Conservation (phyloP, 2,888 invertebrate species). For the Rhingia campestris region DNA sequence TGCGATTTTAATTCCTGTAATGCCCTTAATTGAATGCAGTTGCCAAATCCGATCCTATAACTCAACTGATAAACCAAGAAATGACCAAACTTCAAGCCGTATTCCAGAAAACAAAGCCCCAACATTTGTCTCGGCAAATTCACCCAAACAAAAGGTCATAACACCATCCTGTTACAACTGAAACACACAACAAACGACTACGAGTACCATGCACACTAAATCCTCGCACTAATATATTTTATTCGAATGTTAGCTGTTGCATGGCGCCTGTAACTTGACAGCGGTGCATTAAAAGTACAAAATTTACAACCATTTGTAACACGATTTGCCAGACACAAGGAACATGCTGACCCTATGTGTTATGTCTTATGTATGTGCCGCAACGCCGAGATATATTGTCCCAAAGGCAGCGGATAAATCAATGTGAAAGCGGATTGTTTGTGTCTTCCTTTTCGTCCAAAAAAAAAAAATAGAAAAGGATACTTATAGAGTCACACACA, state of each 20-base stretch:
- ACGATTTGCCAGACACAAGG: slow-evolving; percentile 61
- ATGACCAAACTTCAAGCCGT: slow-evolving; percentile 29
- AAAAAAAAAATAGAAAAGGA: slow-evolving; percentile 16
- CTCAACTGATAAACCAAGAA: slow-evolving; percentile 11
- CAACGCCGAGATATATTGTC: slow-evolving; percentile 61
- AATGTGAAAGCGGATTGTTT: slow-evolving; percentile 68
- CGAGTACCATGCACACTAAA: slow-evolving; percentile 47
- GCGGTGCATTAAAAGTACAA: slow-evolving; percentile 67
- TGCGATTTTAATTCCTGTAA: too few species aligned
- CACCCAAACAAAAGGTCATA: slow-evolving; percentile 54
- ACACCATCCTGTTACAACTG: slow-evolving; percentile 46
- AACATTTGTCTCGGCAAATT: slow-evolving; percentile 24
- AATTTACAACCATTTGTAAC: slow-evolving; percentile 71
- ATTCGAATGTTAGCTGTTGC: slow-evolving; percentile 74
- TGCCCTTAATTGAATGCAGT: too few species aligned
- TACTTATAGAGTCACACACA: neutral
- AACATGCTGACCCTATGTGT: slow-evolving; percentile 57
- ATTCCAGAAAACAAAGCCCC: slow-evolving; percentile 8
- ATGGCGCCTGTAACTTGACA: slow-evolving; percentile 73
- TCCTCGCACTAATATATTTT: slow-evolving; percentile 70
- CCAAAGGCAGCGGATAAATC: slow-evolving; percentile 67
- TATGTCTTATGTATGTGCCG: slow-evolving; percentile 7
- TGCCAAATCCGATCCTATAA: neutral
- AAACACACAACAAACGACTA: slow-evolving; percentile 12
- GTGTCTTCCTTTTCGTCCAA: slow-evolving; percentile 18